Evolutionary conservation across 2,797 vertebrate species (phyloP).

Genomic region (Margarornis squamiger): DNA sequence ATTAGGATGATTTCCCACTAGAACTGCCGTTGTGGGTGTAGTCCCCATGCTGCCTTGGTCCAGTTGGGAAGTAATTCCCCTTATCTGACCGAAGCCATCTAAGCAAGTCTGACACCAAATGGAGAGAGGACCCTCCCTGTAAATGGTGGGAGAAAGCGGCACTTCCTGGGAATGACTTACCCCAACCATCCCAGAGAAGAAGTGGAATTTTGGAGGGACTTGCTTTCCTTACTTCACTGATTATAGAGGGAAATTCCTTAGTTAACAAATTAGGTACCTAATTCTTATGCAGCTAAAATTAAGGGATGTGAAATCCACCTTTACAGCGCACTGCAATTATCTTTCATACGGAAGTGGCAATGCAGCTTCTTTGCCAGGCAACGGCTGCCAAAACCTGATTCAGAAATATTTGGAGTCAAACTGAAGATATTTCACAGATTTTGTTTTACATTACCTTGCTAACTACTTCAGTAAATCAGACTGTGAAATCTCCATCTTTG

Average conservation of each 20-base stretch:
- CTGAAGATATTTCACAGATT: neutral
- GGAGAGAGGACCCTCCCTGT: neutral
- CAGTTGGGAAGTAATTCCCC: neutral
- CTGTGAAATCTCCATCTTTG: neutral
- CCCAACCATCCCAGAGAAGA: neutral
- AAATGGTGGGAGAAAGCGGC: neutral
- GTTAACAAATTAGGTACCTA: neutral
- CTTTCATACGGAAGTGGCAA: neutral
- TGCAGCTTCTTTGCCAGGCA: neutral
- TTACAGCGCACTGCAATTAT: neutral
- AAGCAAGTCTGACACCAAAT: neutral
- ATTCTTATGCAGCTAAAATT: neutral
- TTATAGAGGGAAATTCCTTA: neutral
- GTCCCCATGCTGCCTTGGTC: neutral
- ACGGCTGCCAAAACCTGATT: neutral
- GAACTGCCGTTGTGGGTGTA: neutral
- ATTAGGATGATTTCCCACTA: neutral
- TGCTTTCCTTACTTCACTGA: neutral
- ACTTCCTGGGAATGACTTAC: neutral
- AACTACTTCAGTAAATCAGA: neutral
- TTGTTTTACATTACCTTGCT: neutral
- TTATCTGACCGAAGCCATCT: neutral
- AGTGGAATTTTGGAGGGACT: neutral
- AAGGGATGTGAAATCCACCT: neutral
- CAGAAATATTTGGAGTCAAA: neutral